Percentiles rank a stretch among this genome's conserved stretches.
Conservation (phyloP, 2,797 vertebrate species). For the Oophaga sylvatica region DNA sequence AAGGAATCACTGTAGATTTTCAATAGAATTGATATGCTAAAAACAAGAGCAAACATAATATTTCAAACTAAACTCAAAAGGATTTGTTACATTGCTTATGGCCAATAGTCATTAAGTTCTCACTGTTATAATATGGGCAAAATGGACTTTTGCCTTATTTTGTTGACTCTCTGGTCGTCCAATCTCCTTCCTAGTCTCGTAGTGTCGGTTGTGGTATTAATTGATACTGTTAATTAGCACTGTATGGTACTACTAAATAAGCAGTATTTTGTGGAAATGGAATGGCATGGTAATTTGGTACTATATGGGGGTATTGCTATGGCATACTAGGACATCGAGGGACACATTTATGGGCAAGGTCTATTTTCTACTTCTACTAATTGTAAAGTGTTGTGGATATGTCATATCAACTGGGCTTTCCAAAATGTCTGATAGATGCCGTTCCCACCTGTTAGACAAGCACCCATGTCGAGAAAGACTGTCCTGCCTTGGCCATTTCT, state of each 20-base stretch:
- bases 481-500: no score
- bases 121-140: background rate
- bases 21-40: background rate
- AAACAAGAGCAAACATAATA: conserved; percentile 4
- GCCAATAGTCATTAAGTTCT: background rate
- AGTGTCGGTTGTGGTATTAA: no score
- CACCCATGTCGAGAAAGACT: no score
- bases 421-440: no score
- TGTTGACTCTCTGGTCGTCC: background rate
- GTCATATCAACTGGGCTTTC: no score
- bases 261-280: no score
- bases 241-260: background rate
- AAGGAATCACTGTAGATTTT: background rate
- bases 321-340: no score
- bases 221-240: background rate
- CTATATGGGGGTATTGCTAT: background rate
- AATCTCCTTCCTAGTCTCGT: no score
- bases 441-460: no score
- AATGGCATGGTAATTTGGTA: background rate
- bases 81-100: background rate
- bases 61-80: background rate
- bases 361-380: no score
- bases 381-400: background rate
- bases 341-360: background rate
- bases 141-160: background rate